These are phyloP conservation scores for Chitala chitala DNA, from an alignment of 2,113 vertebrate species.

Conservation along the genomic window DNA sequence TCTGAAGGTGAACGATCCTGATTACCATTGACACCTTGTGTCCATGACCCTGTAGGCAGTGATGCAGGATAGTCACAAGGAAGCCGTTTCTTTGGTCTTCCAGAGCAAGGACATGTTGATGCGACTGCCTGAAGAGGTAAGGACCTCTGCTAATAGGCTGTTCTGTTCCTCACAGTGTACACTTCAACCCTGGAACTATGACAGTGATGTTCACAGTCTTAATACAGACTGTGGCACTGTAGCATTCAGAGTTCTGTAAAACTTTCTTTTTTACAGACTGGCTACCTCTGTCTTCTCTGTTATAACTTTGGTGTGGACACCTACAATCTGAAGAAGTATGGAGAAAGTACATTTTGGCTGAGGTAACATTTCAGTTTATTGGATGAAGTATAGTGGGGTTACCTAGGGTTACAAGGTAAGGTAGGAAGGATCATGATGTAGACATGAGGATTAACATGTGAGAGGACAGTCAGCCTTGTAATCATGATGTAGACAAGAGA, in stretches of 20 bases:
- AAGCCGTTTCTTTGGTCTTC: conserved; percentile 60
- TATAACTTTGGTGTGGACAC: conserved; percentile 86
- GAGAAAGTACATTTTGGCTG: conserved; percentile 84
- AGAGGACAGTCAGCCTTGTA: too few species aligned
- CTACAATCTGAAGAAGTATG: conserved; percentile 65
- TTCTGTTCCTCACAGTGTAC: too few species aligned
- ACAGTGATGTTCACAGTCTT: neutral
- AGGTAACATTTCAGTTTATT: conserved; percentile 67
- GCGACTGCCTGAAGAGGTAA: conserved; percentile 77
- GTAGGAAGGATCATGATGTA: too few species aligned
- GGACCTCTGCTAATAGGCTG: neutral
- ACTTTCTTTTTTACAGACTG: conserved; percentile 57
- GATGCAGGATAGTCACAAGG: conserved; percentile 71
- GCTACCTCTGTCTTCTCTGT: conserved; percentile 78
- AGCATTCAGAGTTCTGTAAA: neutral
- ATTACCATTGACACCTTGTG: neutral
- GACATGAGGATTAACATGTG: too few species aligned
- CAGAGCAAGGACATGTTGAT: conserved; percentile 83
- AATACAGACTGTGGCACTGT: neutral
- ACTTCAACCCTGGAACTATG: too few species aligned
- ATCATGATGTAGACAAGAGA: too few species aligned
- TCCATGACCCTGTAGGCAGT: conserved; percentile 65
- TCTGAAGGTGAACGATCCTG: too few species aligned
- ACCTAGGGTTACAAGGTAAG: neutral
- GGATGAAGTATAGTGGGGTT: neutral